Base-by-base conservation (phyloP, 2,888 invertebrate species). In the Agrotis exclamationis region DNA sequence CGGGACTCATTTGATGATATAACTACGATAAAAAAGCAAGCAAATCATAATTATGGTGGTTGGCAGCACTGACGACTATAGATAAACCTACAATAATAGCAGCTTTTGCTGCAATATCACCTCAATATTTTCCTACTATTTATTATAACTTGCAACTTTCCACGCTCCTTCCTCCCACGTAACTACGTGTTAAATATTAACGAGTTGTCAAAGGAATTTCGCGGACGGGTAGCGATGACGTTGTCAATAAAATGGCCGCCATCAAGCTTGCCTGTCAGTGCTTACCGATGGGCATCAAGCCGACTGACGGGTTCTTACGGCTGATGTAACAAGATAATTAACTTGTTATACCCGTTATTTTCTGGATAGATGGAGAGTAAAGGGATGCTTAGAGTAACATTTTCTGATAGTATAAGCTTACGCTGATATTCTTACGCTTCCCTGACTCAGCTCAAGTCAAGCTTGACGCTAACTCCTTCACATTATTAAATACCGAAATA, bases 191-290 rank as follows among this genome's bases (percentile, higher is more conserved):
- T 63, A 59, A 59, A 28, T 65, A 68, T 70, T 70, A 85, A 69
- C 56, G 18, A 73, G 50, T 58, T 69, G 80, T 85, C 85, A 85
- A 85, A 80, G 59, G 33, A 73, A 85, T 83, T 84, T 83, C 47
- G 63, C 67, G 72, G 64, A 11, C 22, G 68, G 58, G 1, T 56
- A 57, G 53, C 65, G 62, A 57, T 63, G 56, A 71, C 54, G 60
- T 18, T 64, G 74, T 83, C 77, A 82, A 74, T 83, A 70, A 63
- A 71, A 77, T 85, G 73, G 67, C 66, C 69, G 71, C 70, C 71
- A 74, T 70, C 60, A 79, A 24, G 58, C 50, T 71, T 13, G 69
- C 58, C 66, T 63, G 63, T 66, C 79, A 53, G 48, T 50, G 63
- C 60, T 51, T 62, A 57, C 28, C 56, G 70, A 69, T 73, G 72